phyloP scores from a whole-genome alignment of 92 coral and sea anemone genomes.

The Siderastrea radians region DNA sequence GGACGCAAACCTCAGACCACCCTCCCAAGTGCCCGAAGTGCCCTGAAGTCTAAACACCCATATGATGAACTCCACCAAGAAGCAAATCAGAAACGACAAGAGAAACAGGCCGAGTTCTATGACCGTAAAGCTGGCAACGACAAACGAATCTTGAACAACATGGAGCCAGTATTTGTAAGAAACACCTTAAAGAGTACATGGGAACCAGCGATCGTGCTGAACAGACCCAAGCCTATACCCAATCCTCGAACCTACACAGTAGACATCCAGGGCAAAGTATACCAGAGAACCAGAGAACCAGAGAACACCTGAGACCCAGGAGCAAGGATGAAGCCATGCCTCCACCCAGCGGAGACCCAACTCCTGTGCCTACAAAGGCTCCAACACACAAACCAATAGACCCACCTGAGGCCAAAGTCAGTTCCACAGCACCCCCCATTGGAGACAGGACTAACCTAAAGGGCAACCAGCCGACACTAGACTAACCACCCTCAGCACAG shows the following conservation, averaged over 20 bases:
- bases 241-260: constrained; percentile 56
- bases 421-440: neutral
- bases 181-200: neutral
- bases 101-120: neutral
- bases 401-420: neutral
- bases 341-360: neutral
- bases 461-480: too few relatives aligned
- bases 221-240: neutral
- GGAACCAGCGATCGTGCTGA: neutral
- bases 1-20: too few relatives aligned
- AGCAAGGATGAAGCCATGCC: neutral
- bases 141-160: neutral
- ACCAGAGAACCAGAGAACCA: neutral
- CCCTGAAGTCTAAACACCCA: neutral
- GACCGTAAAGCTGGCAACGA: neutral
- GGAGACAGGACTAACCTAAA: neutral
- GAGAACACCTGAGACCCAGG: constrained; percentile 40
- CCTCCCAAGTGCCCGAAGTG: too few relatives aligned
- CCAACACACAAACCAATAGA: neutral
- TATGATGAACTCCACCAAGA: neutral
- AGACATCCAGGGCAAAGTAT: constrained; percentile 37
- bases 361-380: neutral
- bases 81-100: neutral
- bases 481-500: too few relatives aligned
- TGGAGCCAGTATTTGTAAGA: neutral